phyloP scores from a whole-genome alignment of 2,888 invertebrate genomes.

The Drosophila paranaensis region DNA sequence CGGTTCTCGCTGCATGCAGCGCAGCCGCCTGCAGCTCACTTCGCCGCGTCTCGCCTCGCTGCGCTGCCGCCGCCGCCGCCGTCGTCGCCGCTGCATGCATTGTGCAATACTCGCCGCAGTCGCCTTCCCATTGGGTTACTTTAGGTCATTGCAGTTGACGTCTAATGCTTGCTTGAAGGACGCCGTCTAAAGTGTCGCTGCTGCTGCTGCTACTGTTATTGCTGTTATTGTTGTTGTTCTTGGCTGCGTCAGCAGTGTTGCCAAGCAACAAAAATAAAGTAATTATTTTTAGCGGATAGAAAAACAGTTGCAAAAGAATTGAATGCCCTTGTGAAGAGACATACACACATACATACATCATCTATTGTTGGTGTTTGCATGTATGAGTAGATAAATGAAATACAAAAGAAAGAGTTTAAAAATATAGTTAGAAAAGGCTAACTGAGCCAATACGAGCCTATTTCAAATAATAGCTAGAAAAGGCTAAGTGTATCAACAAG shows the following conservation, averaged over 20 bases:
- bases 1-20: conserved; percentile 28
- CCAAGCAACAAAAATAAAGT: conserved; percentile 8
- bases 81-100: conserved; percentile 28
- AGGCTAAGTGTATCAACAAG: not conserved
- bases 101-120: conserved; percentile 59
- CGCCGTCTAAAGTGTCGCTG: conserved; percentile 59
- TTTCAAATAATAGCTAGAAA: not conserved
- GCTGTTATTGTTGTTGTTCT: conserved; percentile 12
- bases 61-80: not conserved
- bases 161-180: conserved; percentile 78
- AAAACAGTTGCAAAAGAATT: not conserved
- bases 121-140: conserved; percentile 74
- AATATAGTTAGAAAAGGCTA: conserved; percentile 10
- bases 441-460: too few relatives aligned
- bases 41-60: conserved; percentile 2
- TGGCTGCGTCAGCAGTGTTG: conserved; percentile 17
- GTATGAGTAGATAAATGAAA: not conserved
- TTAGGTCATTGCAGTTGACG: conserved; percentile 78
- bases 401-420: not conserved
- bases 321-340: not conserved
- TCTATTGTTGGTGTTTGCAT: not conserved
- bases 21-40: conserved; percentile 3
- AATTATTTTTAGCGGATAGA: conserved; percentile 19
- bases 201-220: conserved; percentile 6
- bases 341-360: not conserved